These are phyloP conservation scores for Aselliscus stoliczkanus DNA, from an alignment of 2,797 vertebrate species.

Conservation along the genomic window DNA sequence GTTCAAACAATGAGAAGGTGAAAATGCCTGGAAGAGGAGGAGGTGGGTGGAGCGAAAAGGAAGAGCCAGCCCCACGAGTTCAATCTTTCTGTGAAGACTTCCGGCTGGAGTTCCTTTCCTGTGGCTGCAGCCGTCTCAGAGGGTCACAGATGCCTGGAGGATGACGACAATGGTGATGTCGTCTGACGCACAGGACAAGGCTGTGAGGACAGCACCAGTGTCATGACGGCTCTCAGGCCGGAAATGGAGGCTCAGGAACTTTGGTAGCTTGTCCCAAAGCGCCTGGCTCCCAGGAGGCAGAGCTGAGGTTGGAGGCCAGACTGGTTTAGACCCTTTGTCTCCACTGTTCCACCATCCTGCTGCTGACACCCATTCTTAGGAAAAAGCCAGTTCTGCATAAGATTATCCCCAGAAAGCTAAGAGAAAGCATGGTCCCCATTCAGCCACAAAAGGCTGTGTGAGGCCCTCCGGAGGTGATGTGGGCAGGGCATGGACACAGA, in stretches of 20 bases:
- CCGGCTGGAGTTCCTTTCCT: too few species aligned
- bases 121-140: too few species aligned
- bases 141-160: too few species aligned
- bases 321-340: neutral
- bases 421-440: rapidly evolving
- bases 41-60: neutral
- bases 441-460: neutral
- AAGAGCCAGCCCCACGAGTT: neutral
- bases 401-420: neutral
- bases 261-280: too few species aligned
- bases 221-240: too few species aligned
- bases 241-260: neutral
- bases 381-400: too few species aligned
- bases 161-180: too few species aligned
- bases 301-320: neutral
- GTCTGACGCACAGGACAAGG: too few species aligned
- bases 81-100: too few species aligned
- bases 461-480: neutral
- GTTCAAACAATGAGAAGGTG: neutral
- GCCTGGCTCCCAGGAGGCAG: neutral
- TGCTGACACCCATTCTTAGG: neutral
- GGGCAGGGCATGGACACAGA: rapidly evolving
- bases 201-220: neutral
- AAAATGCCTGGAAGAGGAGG: neutral
- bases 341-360: neutral